phyloP scores from a whole-genome alignment of 2,888 invertebrate genomes.

The Cecidostiba fungosa region DNA sequence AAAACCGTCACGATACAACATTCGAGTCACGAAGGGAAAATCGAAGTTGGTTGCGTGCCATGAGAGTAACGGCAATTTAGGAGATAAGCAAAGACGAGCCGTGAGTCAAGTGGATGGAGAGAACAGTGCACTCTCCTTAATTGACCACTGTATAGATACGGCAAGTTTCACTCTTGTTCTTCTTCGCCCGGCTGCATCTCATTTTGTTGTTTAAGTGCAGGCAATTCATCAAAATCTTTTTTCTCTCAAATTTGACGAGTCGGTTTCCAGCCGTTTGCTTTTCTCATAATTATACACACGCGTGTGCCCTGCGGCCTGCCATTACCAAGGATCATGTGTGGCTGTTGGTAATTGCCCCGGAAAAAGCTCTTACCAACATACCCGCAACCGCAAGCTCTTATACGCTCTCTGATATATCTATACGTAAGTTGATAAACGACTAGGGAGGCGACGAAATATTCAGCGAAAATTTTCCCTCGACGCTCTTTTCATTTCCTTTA shows the following conservation, averaged over 20 bases:
- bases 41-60: not conserved
- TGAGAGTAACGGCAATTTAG: not conserved
- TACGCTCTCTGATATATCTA: not conserved
- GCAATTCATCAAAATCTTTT: too few species aligned
- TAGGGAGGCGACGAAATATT: not conserved
- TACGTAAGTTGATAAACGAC: not conserved
- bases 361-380: not conserved
- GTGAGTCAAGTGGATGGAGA: not conserved
- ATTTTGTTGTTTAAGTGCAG: too few species aligned
- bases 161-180: not conserved
- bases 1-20: not conserved
- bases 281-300: not conserved
- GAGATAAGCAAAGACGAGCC: not conserved
- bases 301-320: not conserved
- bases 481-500: not conserved
- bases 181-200: too few species aligned
- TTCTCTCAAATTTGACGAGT: too few species aligned
- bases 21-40: not conserved
- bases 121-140: slow-evolving; percentile 36
- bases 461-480: not conserved
- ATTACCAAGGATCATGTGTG: not conserved
- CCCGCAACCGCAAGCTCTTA: not conserved
- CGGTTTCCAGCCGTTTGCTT: not conserved
- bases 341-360: not conserved
- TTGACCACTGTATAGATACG: slow-evolving; percentile 3